Conservation (phyloP, 2,797 vertebrate species). For the Uromys caudimaculatus region DNA sequence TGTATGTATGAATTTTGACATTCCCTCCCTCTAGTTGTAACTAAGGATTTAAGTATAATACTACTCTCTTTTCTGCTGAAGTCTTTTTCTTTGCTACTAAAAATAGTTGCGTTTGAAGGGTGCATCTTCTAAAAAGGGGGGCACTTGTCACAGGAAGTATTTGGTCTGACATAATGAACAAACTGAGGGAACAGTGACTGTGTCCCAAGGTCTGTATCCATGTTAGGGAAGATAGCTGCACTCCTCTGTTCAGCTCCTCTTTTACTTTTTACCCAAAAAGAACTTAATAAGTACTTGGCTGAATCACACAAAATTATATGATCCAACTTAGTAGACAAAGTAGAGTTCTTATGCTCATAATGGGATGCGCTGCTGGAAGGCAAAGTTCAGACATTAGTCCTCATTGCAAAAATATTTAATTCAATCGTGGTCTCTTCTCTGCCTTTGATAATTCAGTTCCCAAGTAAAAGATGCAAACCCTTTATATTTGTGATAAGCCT, state of each 20-base stretch:
- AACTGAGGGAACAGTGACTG: background rate
- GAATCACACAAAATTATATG: background rate
- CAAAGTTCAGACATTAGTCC: slow-evolving; percentile 7
- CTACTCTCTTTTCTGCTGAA: background rate
- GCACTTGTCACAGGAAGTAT: background rate
- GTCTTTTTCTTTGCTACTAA: background rate
- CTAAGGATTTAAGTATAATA: slow-evolving; percentile 39
- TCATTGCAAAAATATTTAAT: background rate
- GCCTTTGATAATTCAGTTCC: background rate
- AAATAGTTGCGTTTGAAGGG: slow-evolving; percentile 36
- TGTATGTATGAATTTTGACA: too few species aligned
- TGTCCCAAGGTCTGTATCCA: background rate
- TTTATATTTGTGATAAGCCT: background rate
- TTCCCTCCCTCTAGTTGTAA: background rate
- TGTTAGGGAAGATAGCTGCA: background rate
- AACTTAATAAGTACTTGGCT: slow-evolving; percentile 9
- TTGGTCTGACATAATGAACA: slow-evolving; percentile 9
- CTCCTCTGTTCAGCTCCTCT: slow-evolving; percentile 14
- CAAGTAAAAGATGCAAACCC: background rate
- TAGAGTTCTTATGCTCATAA: slow-evolving; percentile 13
- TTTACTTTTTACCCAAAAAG: slow-evolving; percentile 21
- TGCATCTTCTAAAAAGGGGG: background rate
- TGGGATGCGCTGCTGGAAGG: background rate
- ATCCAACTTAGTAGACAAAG: background rate
- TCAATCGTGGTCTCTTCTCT: background rate